phyloP scores from a whole-genome alignment of 2,797 vertebrate genomes.

The Lindbergichthys nudifrons region DNA sequence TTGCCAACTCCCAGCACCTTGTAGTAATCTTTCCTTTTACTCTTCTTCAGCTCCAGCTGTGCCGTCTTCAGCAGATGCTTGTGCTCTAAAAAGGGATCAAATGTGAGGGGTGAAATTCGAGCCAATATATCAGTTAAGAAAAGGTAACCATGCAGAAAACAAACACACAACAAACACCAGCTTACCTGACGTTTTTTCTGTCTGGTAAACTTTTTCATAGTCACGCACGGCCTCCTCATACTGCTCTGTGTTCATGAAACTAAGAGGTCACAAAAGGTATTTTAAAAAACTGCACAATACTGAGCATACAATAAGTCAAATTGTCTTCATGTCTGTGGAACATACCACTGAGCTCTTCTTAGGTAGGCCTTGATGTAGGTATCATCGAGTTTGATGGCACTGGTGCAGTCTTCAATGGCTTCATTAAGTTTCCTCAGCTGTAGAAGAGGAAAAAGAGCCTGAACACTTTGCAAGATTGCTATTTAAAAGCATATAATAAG shows the following conservation, averaged over 20 bases:
- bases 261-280: conserved; percentile 66
- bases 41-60: conserved; percentile 95
- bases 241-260: conserved; percentile 94
- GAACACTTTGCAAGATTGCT: background rate
- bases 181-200: conserved; percentile 95
- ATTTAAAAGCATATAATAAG: conserved; percentile 13
- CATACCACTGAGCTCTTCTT: conserved; percentile 92
- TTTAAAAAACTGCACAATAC: conserved; percentile 20
- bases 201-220: conserved; percentile 97
- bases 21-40: conserved; percentile 98
- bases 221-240: conserved; percentile 96
- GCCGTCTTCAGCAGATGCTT: conserved; percentile 93
- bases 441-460: conserved; percentile 10
- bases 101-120: background rate
- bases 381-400: conserved; percentile 92
- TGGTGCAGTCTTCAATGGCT: conserved; percentile 94
- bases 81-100: conserved; percentile 85
- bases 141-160: background rate
- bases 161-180: background rate
- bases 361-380: conserved; percentile 94
- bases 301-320: conserved; percentile 1
- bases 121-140: background rate
- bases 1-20: conserved; percentile 94
- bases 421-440: conserved; percentile 93
- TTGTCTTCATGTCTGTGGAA: background rate